These are phyloP conservation scores for Melinaea marsaeus DNA, from an alignment of 2,888 invertebrate genomes.

Conservation along the genomic window DNA sequence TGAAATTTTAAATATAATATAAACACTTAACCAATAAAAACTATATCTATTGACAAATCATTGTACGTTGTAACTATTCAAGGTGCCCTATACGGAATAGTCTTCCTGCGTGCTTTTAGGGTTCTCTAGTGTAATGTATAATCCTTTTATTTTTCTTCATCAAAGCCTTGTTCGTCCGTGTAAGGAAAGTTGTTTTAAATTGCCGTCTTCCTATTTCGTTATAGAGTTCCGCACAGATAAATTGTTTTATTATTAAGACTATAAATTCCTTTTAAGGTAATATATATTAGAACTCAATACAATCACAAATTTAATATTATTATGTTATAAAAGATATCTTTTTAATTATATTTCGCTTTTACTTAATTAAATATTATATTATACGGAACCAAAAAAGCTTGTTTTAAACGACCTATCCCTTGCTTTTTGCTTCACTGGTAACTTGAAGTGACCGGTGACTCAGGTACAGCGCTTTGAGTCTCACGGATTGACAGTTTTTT, in stretches of 20 bases:
- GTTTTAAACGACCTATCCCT: neutral
- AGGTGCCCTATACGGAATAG: slow-evolving; percentile 37
- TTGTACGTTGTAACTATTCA: slow-evolving; percentile 15
- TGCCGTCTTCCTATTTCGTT: neutral
- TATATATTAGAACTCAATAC: too few species aligned
- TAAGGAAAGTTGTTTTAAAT: slow-evolving; percentile 3
- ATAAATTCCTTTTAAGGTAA: too few species aligned
- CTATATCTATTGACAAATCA: slow-evolving; percentile 23
- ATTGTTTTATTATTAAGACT: neutral
- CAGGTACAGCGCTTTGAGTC: slow-evolving; percentile 1
- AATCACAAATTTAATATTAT: too few species aligned
- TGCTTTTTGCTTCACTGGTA: neutral
- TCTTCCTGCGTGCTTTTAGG: slow-evolving; percentile 26
- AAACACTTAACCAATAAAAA: slow-evolving; percentile 18
- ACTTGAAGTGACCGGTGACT: neutral
- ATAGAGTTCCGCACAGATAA: neutral
- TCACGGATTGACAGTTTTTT: neutral
- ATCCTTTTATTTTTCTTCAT: slow-evolving; percentile 1
- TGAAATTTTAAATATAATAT: neutral
- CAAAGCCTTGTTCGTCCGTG: neutral
- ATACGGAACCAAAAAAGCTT: neutral
- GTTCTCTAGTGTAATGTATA: neutral
- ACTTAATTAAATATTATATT: neutral
- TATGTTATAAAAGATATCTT: too few species aligned
- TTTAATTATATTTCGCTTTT: too few species aligned